Evolutionary conservation across 2,888 invertebrate genomes (phyloP), one percentile per base, ranked within the genome.

Genomic region (Brachycybe producta): DNA sequence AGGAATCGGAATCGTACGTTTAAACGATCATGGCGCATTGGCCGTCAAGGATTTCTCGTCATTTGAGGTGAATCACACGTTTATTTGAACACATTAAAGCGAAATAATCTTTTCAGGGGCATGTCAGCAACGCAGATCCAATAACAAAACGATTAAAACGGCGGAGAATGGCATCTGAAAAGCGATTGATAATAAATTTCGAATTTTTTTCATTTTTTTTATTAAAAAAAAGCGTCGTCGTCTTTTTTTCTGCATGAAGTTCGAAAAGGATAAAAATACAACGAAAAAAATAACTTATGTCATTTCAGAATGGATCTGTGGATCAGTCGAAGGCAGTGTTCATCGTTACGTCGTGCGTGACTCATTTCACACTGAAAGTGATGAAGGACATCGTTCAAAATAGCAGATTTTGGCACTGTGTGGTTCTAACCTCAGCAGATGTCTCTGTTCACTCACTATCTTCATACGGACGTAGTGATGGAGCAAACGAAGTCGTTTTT

Each of bases 1-100:
- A n/a, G 79, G 78, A 2, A 79, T 80, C 0, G 46, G 46, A 36
- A 54, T 64, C 23, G 52, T 52, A 21, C 36, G 48, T 19, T 30
- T 53, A 11, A 67, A 76, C n/a, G 66, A 72, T 52, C 73, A 74
- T 24, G 81, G 80, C 45, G 81, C 80, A 26, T 63, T 72, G 8
- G 71, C 73, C 52, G 75, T 81, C 1, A 78, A 77, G 60, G 75
- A 74, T 61, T 69, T 82, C 56, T 78, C 79, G 3, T 73, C 75
- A 0, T 77, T 76, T 66, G 77, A 77, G 71, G 77, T 76, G 61
- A 52, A 49, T 52, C n/a, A 27, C 27, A n/a, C n/a, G n/a, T n/a
- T n/a, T n/a, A n/a, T n/a, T n/a, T n/a, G n/a, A n/a, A n/a, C n/a
- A 13, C 26, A 34, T 28, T 46, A 49, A 34, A 8, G n/a, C 8